These are phyloP conservation scores for Stenotaenia linearis DNA, from an alignment of 2,888 invertebrate species.

Conservation along the genomic window DNA sequence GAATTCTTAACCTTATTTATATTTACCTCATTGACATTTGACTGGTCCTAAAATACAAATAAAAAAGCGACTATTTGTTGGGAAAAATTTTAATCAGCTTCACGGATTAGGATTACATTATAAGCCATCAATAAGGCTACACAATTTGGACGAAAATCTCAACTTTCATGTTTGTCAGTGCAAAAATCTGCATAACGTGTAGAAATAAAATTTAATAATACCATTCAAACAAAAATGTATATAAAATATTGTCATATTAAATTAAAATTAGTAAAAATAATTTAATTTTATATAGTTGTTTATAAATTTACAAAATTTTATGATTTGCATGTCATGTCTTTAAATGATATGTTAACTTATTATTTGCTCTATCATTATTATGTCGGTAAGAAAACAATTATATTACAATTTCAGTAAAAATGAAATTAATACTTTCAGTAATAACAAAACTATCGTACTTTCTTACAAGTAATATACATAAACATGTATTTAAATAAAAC, in stretches of 20 bases:
- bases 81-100: too few species aligned
- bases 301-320: not conserved
- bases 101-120: not conserved
- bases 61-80: too few species aligned
- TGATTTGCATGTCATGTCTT: not conserved
- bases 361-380: not conserved
- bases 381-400: not conserved
- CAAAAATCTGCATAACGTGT: not conserved
- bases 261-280: constrained; percentile 17
- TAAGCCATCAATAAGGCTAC: not conserved
- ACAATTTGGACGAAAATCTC: not conserved
- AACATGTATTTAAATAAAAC: not conserved
- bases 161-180: not conserved
- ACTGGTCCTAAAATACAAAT: too few species aligned
- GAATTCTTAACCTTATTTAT: too few species aligned
- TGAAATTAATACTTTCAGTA: not conserved
- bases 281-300: not conserved
- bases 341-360: constrained; percentile 1
- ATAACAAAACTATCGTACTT: not conserved
- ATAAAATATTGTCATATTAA: constrained; percentile 1
- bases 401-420: not conserved
- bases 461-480: not conserved
- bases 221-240: not conserved
- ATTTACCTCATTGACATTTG: too few species aligned
- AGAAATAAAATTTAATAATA: not conserved